Percentiles rank a stretch among this genome's conserved stretches.
phyloP scores from a whole-genome alignment of 2,888 invertebrate genomes.

The Coelogynopora nodosa region DNA sequence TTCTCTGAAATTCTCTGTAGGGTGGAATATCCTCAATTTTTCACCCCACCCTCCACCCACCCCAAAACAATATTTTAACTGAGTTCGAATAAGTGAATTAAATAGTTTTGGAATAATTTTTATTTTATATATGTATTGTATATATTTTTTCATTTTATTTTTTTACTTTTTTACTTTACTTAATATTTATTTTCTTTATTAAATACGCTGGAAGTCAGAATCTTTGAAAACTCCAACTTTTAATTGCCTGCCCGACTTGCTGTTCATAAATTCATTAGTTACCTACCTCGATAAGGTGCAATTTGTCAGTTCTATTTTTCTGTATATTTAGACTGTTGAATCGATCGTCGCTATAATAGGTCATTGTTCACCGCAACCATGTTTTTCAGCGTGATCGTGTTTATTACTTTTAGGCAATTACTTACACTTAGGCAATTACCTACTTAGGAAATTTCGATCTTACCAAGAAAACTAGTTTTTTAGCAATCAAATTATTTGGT shows the following conservation, averaged over 20 bases:
- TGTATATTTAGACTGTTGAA: neutral
- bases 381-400: too few relatives aligned
- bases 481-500: too few relatives aligned
- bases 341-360: neutral
- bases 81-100: neutral
- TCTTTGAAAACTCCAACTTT: neutral
- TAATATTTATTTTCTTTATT: neutral
- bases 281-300: neutral
- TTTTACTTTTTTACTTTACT: too few relatives aligned
- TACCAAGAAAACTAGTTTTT: too few relatives aligned
- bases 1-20: too few relatives aligned
- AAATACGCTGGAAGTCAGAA: neutral
- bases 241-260: neutral
- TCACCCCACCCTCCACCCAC: neutral
- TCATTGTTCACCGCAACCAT: neutral
- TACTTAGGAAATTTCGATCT: too few relatives aligned
- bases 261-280: neutral
- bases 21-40: neutral
- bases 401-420: too few relatives aligned
- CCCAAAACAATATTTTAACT: neutral
- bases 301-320: neutral
- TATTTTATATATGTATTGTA: neutral
- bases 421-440: too few relatives aligned
- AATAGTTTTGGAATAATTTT: neutral
- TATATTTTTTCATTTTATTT: too few relatives aligned